A percentile compares a stretch with the other conserved stretches of the same genome.
Conservation (phyloP, 2,888 invertebrate species). For the Microctonus hyperodae region DNA sequence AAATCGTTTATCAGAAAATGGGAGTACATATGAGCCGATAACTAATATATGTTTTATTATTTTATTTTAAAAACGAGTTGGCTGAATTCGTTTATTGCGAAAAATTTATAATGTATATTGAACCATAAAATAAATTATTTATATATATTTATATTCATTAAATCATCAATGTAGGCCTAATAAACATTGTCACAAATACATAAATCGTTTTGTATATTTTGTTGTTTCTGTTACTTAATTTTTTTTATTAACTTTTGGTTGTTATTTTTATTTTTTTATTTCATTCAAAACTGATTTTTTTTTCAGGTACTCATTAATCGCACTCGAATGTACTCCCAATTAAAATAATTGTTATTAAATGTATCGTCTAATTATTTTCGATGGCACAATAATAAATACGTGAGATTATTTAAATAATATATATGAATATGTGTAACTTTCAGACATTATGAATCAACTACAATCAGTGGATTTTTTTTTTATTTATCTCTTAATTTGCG, state of each 20-base stretch:
- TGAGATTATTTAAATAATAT: slow-evolving; percentile 7
- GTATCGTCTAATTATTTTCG: slow-evolving; percentile 16
- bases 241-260: slow-evolving; percentile 12
- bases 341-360: slow-evolving; percentile 17
- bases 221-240: slow-evolving; percentile 27
- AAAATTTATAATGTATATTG: background rate
- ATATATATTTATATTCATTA: slow-evolving; percentile 5
- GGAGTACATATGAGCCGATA: slow-evolving; percentile 32
- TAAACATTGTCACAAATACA: slow-evolving; percentile 13
- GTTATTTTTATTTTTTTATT: background rate
- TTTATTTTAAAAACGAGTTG: slow-evolving; percentile 14
- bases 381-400: slow-evolving; percentile 30
- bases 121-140: background rate
- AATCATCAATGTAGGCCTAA: slow-evolving; percentile 23
- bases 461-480: background rate
- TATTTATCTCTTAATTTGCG: background rate
- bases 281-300: background rate
- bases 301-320: slow-evolving; percentile 32
- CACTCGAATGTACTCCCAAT: slow-evolving; percentile 39
- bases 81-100: slow-evolving; percentile 14
- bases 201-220: background rate
- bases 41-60: slow-evolving; percentile 13
- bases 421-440: background rate
- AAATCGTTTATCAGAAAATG: slow-evolving; percentile 23
- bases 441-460: background rate